phyloP scores from a whole-genome alignment of 1,140 invertebrate species.

The Thaumatotibia leucotreta region DNA sequence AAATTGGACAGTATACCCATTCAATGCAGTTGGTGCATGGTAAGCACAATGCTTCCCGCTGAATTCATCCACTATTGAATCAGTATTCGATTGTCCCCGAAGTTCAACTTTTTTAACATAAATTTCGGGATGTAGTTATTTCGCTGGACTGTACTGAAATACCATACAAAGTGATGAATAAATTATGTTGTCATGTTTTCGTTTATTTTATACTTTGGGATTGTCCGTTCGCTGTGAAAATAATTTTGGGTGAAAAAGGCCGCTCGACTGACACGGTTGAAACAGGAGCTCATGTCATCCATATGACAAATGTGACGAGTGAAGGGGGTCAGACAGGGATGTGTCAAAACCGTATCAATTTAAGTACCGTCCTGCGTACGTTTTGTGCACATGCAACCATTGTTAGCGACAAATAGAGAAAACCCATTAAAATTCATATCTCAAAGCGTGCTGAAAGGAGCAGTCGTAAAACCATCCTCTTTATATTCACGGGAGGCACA shows the following conservation, averaged over 20 bases:
- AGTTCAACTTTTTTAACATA: constrained; percentile 36
- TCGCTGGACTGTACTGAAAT: neutral
- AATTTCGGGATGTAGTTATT: constrained; percentile 20
- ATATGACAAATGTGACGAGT: neutral
- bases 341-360: neutral
- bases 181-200: neutral
- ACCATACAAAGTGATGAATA: neutral
- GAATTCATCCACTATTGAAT: constrained; percentile 51
- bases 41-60: constrained; percentile 43
- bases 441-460: neutral
- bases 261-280: neutral
- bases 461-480: neutral
- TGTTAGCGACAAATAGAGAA: neutral
- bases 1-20: constrained; percentile 40
- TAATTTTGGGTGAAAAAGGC: neutral
- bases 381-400: neutral
- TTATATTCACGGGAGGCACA: neutral
- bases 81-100: constrained; percentile 43
- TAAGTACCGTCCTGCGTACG: neutral
- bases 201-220: neutral
- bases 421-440: neutral
- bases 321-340: neutral
- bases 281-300: neutral
- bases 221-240: neutral
- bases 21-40: constrained; percentile 46